phyloP scores from a whole-genome alignment of 1,140 invertebrate species.

The Monochamus saltuarius region DNA sequence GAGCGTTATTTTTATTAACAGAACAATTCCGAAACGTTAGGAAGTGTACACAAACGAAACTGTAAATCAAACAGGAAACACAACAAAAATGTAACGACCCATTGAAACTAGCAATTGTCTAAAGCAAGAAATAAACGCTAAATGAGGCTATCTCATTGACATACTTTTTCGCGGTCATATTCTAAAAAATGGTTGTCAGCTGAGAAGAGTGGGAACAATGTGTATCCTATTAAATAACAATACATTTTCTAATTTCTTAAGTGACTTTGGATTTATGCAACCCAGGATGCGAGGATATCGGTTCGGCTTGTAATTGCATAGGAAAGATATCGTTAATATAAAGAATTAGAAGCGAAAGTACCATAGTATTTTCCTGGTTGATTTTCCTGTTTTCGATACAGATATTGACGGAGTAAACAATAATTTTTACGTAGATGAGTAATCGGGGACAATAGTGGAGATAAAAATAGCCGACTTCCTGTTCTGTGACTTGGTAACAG shows the following conservation, averaged over 20 bases:
- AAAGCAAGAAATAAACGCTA: slow-evolving; percentile 36
- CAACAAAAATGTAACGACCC: slow-evolving; percentile 16
- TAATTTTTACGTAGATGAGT: slow-evolving; percentile 7
- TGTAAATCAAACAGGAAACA: slow-evolving; percentile 15
- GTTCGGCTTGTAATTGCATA: too few species aligned
- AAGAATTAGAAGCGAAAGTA: too few species aligned
- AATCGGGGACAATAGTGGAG: slow-evolving; percentile 11
- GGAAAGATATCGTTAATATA: too few species aligned
- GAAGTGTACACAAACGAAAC: neutral
- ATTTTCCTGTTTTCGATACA: slow-evolving; percentile 4
- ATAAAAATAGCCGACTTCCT: slow-evolving; percentile 9
- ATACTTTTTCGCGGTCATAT: slow-evolving; percentile 46
- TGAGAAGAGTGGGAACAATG: slow-evolving; percentile 5
- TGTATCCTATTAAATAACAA: slow-evolving; percentile 5
- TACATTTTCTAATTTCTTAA: too few species aligned
- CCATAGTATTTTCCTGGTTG: slow-evolving; percentile 3
- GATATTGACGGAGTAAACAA: slow-evolving; percentile 3
- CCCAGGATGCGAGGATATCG: too few species aligned
- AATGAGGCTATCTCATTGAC: slow-evolving; percentile 49
- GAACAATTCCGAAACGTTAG: too few species aligned
- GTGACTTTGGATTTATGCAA: too few species aligned
- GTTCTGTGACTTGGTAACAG: neutral
- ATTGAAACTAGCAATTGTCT: slow-evolving; percentile 31
- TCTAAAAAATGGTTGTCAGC: slow-evolving; percentile 31
- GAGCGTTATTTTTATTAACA: too few species aligned